A percentile compares a stretch with the other conserved stretches of the same genome.
phyloP scores from a whole-genome alignment of 2,113 vertebrate genomes.

The Rhipidura dahli region DNA sequence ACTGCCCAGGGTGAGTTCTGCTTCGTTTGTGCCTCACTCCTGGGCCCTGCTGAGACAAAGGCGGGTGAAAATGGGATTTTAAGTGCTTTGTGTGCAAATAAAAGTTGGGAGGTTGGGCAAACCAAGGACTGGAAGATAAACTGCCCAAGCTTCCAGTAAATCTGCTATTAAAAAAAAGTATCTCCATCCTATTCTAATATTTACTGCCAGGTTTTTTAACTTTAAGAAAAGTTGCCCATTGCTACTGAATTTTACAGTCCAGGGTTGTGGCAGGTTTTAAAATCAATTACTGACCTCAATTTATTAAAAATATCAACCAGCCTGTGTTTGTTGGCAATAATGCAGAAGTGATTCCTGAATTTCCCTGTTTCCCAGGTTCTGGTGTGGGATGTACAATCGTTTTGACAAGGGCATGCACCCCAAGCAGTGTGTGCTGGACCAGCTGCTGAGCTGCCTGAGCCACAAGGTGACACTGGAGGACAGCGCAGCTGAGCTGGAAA shows the following conservation, averaged over 20 bases:
- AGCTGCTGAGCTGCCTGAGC: slow-evolving; percentile 66
- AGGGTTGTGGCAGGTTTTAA: neutral
- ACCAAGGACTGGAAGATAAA: neutral
- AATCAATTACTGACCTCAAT: neutral
- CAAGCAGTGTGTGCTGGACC: slow-evolving; percentile 75
- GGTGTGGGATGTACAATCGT: slow-evolving; percentile 83
- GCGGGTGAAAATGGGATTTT: neutral
- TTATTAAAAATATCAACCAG: neutral
- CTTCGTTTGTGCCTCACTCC: neutral
- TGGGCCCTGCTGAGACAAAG: neutral
- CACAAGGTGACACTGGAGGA: slow-evolving; percentile 67
- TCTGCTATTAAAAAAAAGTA: neutral
- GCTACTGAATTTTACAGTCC: neutral
- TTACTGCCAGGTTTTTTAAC: neutral
- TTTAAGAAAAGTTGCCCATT: neutral
- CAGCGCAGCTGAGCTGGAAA: slow-evolving; percentile 63
- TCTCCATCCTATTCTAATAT: neutral
- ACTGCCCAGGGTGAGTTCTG: neutral
- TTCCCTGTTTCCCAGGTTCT: slow-evolving; percentile 68
- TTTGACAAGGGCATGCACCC: slow-evolving; percentile 83
- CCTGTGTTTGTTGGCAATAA: fast-evolving
- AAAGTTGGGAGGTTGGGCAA: neutral
- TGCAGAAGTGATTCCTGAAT: neutral
- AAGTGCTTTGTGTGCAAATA: neutral
- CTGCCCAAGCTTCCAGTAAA: neutral